These are phyloP conservation scores for Epirrhoe tristata DNA, from an alignment of 2,888 invertebrate species.

Conservation along the genomic window DNA sequence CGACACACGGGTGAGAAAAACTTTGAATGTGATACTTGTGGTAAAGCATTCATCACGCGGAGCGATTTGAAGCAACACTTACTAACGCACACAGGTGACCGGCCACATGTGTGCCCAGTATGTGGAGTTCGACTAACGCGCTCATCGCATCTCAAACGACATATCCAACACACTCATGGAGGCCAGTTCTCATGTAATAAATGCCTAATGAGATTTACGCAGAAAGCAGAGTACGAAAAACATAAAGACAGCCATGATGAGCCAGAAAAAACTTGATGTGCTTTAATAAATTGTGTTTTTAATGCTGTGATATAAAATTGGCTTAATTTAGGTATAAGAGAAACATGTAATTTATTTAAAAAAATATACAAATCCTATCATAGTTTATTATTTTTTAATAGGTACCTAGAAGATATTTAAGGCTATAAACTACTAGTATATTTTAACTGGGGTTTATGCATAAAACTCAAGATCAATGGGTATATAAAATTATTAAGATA, in stretches of 20 bases:
- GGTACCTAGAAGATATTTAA: too few species aligned
- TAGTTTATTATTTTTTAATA: too few species aligned
- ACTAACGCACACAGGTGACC: constrained; percentile 70
- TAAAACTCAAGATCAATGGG: too few species aligned
- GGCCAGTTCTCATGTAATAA: constrained; percentile 53
- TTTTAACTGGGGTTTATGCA: too few species aligned
- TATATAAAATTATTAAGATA: too few species aligned
- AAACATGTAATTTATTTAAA: background rate
- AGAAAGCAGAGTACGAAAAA: constrained; percentile 58
- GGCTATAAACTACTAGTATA: too few species aligned
- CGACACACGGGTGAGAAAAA: constrained; percentile 81
- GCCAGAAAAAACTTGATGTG: constrained; percentile 13
- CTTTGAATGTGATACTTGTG: constrained; percentile 73
- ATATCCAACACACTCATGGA: constrained; percentile 64
- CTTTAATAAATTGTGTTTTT: background rate
- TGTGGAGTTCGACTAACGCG: constrained; percentile 74
- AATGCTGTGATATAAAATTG: background rate
- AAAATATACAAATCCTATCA: too few species aligned
- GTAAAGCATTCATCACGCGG: constrained; percentile 74
- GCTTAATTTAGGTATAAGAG: too few species aligned
- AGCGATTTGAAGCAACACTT: constrained; percentile 78
- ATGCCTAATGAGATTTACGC: constrained; percentile 59
- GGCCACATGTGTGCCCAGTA: constrained; percentile 69
- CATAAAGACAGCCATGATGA: constrained; percentile 56
- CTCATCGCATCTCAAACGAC: constrained; percentile 75